phyloP scores from a whole-genome alignment of 1,140 invertebrate species.

The Trialeurodes vaporariorum region DNA sequence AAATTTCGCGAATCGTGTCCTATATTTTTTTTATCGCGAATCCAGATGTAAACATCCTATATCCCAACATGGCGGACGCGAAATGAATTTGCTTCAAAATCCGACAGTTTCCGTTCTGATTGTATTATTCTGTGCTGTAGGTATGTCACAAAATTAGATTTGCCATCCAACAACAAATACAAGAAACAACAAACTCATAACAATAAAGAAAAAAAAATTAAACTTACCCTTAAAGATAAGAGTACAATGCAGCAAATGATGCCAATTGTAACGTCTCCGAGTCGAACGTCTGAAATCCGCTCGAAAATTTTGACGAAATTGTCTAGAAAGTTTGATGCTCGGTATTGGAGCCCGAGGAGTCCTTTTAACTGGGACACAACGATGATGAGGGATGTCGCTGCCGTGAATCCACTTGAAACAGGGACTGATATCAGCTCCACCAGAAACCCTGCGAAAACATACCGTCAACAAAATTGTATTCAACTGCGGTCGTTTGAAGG shows the following conservation, averaged over 20 bases:
- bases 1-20: too few relatives aligned
- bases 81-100: too few relatives aligned
- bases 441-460: constrained; percentile 77
- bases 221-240: constrained; percentile 50
- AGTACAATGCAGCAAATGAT: constrained; percentile 54
- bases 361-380: constrained; percentile 78
- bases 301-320: constrained; percentile 48
- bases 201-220: constrained; percentile 14
- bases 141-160: constrained; percentile 1
- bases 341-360: constrained; percentile 61
- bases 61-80: too few relatives aligned
- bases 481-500: too few relatives aligned
- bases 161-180: constrained; percentile 4
- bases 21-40: too few relatives aligned
- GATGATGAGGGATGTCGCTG: constrained; percentile 84
- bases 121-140: too few relatives aligned
- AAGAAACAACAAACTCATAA: constrained; percentile 7
- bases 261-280: constrained; percentile 56
- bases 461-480: too few relatives aligned
- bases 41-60: too few relatives aligned
- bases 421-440: constrained; percentile 87
- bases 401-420: constrained; percentile 85
- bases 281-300: constrained; percentile 46
- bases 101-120: too few relatives aligned
- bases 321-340: constrained; percentile 56